Evolutionary conservation across 2,888 invertebrate species (phyloP).

Genomic region (Shargacucullia verbasci): DNA sequence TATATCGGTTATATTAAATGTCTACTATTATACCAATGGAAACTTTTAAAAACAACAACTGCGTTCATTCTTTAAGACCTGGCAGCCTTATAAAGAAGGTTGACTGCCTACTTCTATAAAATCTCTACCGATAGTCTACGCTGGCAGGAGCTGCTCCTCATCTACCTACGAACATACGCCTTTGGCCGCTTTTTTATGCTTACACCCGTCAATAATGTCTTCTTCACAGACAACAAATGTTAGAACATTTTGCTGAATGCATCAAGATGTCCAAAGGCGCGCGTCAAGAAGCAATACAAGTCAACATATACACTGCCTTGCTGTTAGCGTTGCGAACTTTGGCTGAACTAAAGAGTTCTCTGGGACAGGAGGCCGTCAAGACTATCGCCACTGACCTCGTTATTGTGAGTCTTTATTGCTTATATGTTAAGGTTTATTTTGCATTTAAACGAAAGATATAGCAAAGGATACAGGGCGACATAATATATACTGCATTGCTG

Average conservation of each 20-base stretch:
- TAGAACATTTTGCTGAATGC: slow-evolving; percentile 98
- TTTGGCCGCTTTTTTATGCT: too few relatives aligned
- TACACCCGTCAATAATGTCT: too few relatives aligned
- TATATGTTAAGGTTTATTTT: not conserved
- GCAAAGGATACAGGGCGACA: too few relatives aligned
- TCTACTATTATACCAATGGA: too few relatives aligned
- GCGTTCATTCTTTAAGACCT: too few relatives aligned
- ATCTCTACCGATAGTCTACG: too few relatives aligned
- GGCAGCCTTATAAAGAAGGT: too few relatives aligned
- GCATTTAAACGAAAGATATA: not conserved
- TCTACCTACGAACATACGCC: too few relatives aligned
- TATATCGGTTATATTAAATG: too few relatives aligned
- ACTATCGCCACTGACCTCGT: slow-evolving; percentile 95
- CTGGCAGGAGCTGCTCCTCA: too few relatives aligned
- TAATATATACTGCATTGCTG: not conserved
- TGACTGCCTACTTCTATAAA: too few relatives aligned
- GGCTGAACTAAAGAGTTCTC: slow-evolving; percentile 94
- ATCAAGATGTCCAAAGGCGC: slow-evolving; percentile 97
- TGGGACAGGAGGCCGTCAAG: slow-evolving; percentile 97
- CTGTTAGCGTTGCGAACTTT: slow-evolving; percentile 96
- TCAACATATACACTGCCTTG: slow-evolving; percentile 98
- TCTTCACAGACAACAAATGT: slow-evolving; percentile 93
- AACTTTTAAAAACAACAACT: too few relatives aligned
- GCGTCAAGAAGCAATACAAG: slow-evolving; percentile 97
- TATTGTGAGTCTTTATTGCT: slow-evolving; percentile 88